These are phyloP conservation scores for Pristionchus entomophagus DNA, from an alignment of 2,888 invertebrate species.

Conservation along the genomic window DNA sequence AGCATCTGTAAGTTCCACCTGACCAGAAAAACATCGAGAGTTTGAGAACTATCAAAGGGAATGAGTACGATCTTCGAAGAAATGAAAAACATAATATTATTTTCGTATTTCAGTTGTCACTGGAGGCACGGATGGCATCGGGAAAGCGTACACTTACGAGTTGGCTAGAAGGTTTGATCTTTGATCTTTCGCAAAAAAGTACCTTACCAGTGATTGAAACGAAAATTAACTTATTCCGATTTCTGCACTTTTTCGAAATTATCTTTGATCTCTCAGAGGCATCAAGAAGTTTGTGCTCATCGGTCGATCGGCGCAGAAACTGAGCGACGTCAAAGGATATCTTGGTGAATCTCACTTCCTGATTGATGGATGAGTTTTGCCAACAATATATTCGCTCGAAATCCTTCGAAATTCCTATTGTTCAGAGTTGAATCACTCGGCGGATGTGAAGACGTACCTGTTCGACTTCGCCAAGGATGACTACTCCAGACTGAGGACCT, in stretches of 20 bases:
- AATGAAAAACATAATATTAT: too few relatives aligned
- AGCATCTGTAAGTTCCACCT: background rate
- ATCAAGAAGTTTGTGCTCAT: slow-evolving; percentile 72
- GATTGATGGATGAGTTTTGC: background rate
- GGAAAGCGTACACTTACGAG: slow-evolving; percentile 72
- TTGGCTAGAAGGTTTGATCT: slow-evolving; percentile 55
- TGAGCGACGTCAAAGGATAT: slow-evolving; percentile 65
- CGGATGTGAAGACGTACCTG: slow-evolving; percentile 60
- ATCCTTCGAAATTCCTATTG: background rate
- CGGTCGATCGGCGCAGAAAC: slow-evolving; percentile 68
- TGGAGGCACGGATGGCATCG: slow-evolving; percentile 75
- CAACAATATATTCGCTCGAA: background rate
- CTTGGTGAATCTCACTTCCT: slow-evolving; percentile 57
- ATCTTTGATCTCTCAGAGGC: slow-evolving; percentile 56
- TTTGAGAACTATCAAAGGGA: too few relatives aligned
- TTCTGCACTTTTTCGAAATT: background rate
- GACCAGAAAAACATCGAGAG: too few relatives aligned
- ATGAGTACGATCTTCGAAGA: too few relatives aligned
- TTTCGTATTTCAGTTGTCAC: slow-evolving; percentile 72
- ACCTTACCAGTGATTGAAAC: too few relatives aligned
- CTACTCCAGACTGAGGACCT: slow-evolving; percentile 60
- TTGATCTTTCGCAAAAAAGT: slow-evolving; percentile 10
- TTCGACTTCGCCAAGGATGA: slow-evolving; percentile 73
- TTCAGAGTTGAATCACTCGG: slow-evolving; percentile 54
- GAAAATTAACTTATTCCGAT: background rate